Evolutionary conservation across 2,113 vertebrate genomes (phyloP), one percentile per base, ranked within the genome.

Genomic region (Platycercus adscitus): DNA sequence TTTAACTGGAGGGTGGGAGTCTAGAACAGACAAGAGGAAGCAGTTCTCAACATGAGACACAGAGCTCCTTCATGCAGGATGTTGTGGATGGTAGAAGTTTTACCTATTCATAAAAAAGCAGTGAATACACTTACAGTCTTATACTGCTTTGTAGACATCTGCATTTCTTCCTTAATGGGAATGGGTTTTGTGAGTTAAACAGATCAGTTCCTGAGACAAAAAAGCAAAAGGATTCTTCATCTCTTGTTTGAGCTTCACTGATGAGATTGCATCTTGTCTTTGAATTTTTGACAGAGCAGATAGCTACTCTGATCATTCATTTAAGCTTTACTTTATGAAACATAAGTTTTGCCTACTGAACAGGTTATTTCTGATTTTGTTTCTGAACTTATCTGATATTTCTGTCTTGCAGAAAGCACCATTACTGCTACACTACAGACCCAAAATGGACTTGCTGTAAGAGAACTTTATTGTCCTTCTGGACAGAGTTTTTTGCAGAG

Each of bases 401-500:
- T 96, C 80, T 97, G 46, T 97, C 64, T 98, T 97, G 23, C 98
- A 99, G 99, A 99, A 99, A 98, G 99, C 99, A 7, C 99, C 99
- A 41, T 99, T 99, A 95, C 99, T 99, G 98, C 99, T 99, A 94
- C 99, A 99, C 98, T 99, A 99, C 99, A 99, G 99, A 99, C 99
- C 99, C 96, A 99, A 99, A 98, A 99, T 99, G 99, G 99, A 99
- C 98, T 98, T 99, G 98, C 99, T 99, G 98, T 99, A 99, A 98
- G 98, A 97, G 97, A 95, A 97, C 96, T 97, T 91, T 96, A 97
- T 97, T 98, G 98, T 98, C 97, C 96, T 96, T 98, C 96, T 97
- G 97, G 98, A 97, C 96, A 96, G 86, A 95, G 88, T 97, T 98
- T 99, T 99, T 99, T 98, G 98, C 99, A 99, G 98, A 99, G 99